Conservation (phyloP, 2,113 vertebrate species). For the Tetrao urogallus region DNA sequence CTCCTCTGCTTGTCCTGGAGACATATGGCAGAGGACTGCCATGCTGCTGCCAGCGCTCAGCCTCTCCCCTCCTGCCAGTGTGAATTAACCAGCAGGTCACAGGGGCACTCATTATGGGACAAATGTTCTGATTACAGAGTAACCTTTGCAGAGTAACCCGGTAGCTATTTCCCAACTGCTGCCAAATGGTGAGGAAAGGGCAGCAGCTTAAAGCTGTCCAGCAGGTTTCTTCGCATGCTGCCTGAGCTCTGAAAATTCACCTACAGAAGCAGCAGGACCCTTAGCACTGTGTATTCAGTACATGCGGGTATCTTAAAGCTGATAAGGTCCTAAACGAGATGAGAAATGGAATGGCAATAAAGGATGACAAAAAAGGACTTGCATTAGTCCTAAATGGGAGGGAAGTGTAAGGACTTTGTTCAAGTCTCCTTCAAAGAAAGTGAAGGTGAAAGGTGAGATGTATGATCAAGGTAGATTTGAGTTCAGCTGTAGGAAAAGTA, state of each 20-base stretch:
- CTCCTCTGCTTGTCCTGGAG: not conserved
- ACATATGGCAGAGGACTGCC: not conserved
- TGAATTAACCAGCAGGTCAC: not conserved
- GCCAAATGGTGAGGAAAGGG: not conserved
- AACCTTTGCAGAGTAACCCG: not conserved
- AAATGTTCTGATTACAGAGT: not conserved
- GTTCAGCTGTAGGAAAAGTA: not conserved
- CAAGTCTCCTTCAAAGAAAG: not conserved
- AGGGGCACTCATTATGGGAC: too few relatives aligned
- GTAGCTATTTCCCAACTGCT: not conserved
- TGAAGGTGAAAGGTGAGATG: not conserved
- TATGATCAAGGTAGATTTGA: not conserved
- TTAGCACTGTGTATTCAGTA: rapidly evolving
- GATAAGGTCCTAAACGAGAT: not conserved
- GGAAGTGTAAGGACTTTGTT: not conserved
- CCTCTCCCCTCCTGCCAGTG: not conserved
- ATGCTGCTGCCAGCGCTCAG: rapidly evolving
- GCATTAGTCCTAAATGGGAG: not conserved
- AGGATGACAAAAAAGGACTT: not conserved
- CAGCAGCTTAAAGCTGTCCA: not conserved
- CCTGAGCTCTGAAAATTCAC: not conserved
- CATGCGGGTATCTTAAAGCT: rapidly evolving
- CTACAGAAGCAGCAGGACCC: rapidly evolving
- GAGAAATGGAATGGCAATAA: rapidly evolving
- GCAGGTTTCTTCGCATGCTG: rapidly evolving